These are phyloP conservation scores for Pseudomugil tenellus DNA, from an alignment of 2,797 vertebrate genomes.

Conservation along the genomic window DNA sequence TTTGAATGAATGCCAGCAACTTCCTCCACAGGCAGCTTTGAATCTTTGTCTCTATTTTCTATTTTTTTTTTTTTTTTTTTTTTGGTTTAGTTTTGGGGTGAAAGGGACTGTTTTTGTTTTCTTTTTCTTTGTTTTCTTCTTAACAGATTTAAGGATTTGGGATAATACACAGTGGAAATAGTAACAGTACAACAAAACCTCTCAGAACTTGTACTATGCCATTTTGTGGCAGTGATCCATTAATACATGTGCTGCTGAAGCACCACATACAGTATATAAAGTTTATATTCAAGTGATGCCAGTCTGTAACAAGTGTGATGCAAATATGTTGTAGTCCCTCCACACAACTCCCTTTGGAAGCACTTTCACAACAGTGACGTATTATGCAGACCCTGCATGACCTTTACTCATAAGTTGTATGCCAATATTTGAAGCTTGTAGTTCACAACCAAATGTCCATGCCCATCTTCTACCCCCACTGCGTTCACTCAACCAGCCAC, in stretches of 20 bases:
- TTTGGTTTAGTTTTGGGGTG: constrained; percentile 49
- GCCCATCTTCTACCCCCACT: constrained; percentile 21
- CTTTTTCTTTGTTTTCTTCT: constrained; percentile 20
- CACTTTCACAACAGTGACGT: constrained; percentile 11
- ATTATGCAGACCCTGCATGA: constrained; percentile 34
- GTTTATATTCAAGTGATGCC: constrained; percentile 32
- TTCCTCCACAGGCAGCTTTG: constrained; percentile 80
- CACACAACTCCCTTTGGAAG: constrained; percentile 10
- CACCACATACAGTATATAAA: constrained; percentile 28
- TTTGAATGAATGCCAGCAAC: constrained; percentile 79
- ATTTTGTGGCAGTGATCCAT: constrained; percentile 43
- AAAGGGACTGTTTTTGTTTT: constrained; percentile 13
- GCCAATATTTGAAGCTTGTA: constrained; percentile 34
- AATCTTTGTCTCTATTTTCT: constrained; percentile 73
- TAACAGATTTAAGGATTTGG: constrained; percentile 34
- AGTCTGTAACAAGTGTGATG: constrained; percentile 38
- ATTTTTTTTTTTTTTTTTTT: constrained; percentile 60
- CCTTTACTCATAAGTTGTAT: constrained; percentile 26
- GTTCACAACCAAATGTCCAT: constrained; percentile 41
- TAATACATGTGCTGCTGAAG: constrained; percentile 36
- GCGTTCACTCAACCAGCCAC: neutral
- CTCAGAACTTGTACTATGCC: constrained; percentile 51
- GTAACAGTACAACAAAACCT: constrained; percentile 36
- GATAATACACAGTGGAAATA: constrained; percentile 36
- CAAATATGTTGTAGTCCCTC: constrained; percentile 30